These are phyloP conservation scores for Erannis defoliaria DNA, from an alignment of 2,888 invertebrate species.

Conservation along the genomic window DNA sequence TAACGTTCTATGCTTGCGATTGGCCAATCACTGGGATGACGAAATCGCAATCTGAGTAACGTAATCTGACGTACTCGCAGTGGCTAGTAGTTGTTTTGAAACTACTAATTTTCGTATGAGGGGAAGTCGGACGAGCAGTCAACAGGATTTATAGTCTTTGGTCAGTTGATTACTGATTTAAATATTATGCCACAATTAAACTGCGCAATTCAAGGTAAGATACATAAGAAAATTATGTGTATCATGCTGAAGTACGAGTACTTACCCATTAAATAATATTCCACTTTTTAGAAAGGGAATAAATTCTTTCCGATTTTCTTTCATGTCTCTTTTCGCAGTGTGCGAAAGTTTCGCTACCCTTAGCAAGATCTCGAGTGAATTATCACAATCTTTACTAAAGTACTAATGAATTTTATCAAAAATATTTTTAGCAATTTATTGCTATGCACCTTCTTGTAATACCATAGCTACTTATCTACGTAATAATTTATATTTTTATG, in stretches of 20 bases:
- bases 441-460: constrained; percentile 17
- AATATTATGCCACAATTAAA: too few relatives aligned
- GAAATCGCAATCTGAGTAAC: too few relatives aligned
- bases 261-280: neutral
- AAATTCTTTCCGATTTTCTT: neutral
- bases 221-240: too few relatives aligned
- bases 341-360: constrained; percentile 24
- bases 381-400: constrained; percentile 49
- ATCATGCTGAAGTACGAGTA: neutral
- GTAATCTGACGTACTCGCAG: too few relatives aligned
- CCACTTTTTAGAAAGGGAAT: neutral
- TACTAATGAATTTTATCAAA: constrained; percentile 32
- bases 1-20: too few relatives aligned
- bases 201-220: too few relatives aligned
- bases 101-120: too few relatives aligned
- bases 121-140: too few relatives aligned
- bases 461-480: constrained; percentile 7
- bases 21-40: too few relatives aligned
- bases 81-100: too few relatives aligned
- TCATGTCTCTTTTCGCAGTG: neutral
- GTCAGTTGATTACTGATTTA: too few relatives aligned
- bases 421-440: constrained; percentile 37
- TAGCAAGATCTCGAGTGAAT: constrained; percentile 46
- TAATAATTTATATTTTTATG: neutral
- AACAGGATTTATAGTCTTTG: too few relatives aligned